Evolutionary conservation across 2,113 vertebrate species (phyloP).

Genomic region (Odontophorus gujanensis): DNA sequence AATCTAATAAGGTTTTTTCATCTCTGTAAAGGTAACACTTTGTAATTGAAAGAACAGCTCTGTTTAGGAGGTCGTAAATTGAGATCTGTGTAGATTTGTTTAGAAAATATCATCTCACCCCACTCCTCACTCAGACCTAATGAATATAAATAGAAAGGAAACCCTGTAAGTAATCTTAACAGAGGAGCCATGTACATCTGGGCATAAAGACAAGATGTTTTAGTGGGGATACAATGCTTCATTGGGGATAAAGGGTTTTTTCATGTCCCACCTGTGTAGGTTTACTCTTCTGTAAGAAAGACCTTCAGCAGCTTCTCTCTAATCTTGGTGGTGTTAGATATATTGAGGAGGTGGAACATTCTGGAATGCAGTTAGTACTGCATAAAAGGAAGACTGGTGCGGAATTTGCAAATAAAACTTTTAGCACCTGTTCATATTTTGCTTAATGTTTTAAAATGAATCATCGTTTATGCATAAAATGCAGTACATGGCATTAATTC

Average conservation of each 20-base stretch:
- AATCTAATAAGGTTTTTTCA: neutral
- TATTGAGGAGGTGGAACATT: neutral
- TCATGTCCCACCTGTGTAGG: neutral
- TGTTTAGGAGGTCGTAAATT: neutral
- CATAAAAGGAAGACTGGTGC: neutral
- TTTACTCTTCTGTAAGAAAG: neutral
- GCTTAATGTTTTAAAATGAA: conserved; percentile 40
- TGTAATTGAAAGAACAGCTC: neutral
- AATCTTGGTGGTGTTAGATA: neutral
- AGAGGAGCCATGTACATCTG: neutral
- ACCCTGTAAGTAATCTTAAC: neutral
- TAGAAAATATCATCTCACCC: neutral
- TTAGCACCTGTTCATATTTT: neutral
- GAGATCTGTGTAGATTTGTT: neutral
- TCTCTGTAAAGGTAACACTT: neutral
- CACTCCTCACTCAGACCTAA: neutral
- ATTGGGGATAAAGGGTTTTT: neutral
- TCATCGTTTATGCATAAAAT: conserved; percentile 16
- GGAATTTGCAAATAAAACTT: conserved; percentile 20
- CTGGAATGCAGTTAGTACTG: neutral
- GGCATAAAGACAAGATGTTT: neutral
- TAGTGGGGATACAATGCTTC: neutral
- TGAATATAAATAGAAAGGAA: neutral
- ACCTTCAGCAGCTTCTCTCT: neutral
- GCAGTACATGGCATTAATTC: conserved; percentile 41